phyloP scores from a whole-genome alignment of 1,140 invertebrate genomes.

The Aleiodes sp. region DNA sequence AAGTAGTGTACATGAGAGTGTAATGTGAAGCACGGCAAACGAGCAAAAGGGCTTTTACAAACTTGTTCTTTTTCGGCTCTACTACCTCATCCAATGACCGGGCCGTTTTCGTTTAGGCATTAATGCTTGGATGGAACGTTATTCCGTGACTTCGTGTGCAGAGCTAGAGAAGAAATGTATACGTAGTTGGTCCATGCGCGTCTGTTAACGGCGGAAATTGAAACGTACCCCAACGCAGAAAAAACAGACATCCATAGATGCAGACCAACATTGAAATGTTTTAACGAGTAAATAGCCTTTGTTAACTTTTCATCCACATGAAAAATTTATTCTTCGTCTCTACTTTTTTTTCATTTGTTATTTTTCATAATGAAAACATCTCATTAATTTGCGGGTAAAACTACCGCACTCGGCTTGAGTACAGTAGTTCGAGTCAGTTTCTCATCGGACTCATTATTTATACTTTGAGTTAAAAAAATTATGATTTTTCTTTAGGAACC shows the following conservation, averaged over 20 bases:
- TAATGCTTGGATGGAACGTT: slow-evolving; percentile 6
- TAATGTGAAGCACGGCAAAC: slow-evolving; percentile 7
- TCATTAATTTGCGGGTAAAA: no score
- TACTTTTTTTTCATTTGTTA: neutral
- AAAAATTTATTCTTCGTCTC: no score
- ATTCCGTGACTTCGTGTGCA: neutral
- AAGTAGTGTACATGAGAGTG: neutral
- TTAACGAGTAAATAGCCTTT: neutral
- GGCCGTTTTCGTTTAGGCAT: slow-evolving; percentile 2
- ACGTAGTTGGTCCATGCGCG: neutral
- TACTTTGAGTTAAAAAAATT: no score
- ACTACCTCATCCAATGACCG: neutral
- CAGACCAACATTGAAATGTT: neutral
- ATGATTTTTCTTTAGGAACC: no score
- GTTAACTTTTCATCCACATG: no score
- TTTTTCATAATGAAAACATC: neutral
- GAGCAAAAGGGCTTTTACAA: slow-evolving; percentile 21
- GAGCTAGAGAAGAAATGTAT: neutral
- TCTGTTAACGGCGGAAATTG: slow-evolving; percentile 28
- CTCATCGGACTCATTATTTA: neutral
- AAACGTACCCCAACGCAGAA: slow-evolving; percentile 16
- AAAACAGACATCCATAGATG: neutral
- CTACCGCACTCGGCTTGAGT: no score
- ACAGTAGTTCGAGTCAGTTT: neutral
- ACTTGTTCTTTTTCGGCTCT: slow-evolving; percentile 6